These are phyloP conservation scores for Xiphias gladius DNA, from an alignment of 2,113 vertebrate genomes.

Conservation along the genomic window DNA sequence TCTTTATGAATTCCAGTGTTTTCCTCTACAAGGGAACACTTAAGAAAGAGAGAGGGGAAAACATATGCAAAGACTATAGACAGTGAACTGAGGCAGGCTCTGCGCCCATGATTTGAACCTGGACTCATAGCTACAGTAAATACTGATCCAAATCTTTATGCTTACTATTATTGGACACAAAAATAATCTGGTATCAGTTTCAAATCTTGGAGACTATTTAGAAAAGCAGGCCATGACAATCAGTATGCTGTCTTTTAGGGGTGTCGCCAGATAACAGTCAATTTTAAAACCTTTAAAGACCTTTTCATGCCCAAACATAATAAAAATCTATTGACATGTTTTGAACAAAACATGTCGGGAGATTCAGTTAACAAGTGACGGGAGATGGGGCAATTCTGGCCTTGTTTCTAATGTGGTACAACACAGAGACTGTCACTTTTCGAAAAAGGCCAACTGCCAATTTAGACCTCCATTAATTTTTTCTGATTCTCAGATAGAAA, in stretches of 20 bases:
- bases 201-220: not conserved
- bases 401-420: slow-evolving; percentile 1
- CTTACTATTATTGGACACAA: not conserved
- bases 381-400: not conserved
- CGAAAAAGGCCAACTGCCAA: slow-evolving; percentile 11
- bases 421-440: not conserved
- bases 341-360: not conserved
- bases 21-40: not conserved
- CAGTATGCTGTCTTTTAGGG: not conserved
- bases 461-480: not conserved
- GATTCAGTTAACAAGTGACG: not conserved
- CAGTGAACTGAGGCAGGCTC: not conserved
- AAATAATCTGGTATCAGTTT: not conserved
- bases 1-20: slow-evolving; percentile 19
- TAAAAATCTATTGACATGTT: not conserved
- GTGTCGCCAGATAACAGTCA: not conserved
- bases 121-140: not conserved
- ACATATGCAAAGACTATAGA: not conserved
- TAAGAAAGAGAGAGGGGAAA: not conserved
- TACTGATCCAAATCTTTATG: not conserved
- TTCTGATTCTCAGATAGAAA: not conserved
- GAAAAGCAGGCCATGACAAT: not conserved
- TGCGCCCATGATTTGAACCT: not conserved
- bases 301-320: not conserved
- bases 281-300: not conserved